Conservation (phyloP, 2,797 vertebrate species). For the Lacerta agilis region DNA sequence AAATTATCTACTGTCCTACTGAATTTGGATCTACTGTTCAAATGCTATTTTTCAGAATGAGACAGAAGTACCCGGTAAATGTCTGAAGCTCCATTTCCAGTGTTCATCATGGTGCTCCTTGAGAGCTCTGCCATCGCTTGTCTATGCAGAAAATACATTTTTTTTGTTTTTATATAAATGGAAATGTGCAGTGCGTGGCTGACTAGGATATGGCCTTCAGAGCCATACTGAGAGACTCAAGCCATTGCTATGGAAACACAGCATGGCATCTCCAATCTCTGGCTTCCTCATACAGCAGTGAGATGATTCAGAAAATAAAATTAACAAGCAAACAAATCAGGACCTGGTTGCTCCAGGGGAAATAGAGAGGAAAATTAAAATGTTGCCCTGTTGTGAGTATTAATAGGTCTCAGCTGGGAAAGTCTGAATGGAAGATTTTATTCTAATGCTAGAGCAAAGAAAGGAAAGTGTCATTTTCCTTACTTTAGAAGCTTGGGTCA, state of each 20-base stretch:
- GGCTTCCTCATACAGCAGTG: slow-evolving; percentile 56
- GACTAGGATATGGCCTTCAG: slow-evolving; percentile 60
- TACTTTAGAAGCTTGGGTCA: neutral
- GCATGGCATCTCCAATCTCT: slow-evolving; percentile 60
- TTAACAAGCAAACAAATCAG: slow-evolving; percentile 46
- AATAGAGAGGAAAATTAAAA: slow-evolving; percentile 39
- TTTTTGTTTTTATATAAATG: neutral
- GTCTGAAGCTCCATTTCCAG: slow-evolving; percentile 13
- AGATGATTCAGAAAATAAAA: slow-evolving; percentile 55
- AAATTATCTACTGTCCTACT: neutral
- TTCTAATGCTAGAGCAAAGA: neutral
- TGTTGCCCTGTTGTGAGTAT: slow-evolving; percentile 28
- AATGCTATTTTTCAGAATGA: neutral
- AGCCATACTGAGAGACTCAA: slow-evolving; percentile 65
- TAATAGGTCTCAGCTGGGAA: slow-evolving; percentile 23
- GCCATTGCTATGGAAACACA: slow-evolving; percentile 76
- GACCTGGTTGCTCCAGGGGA: slow-evolving; percentile 23
- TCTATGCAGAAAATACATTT: neutral
- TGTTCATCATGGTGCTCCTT: neutral
- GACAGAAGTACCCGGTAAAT: neutral
- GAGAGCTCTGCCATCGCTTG: neutral
- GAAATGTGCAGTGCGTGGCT: slow-evolving; percentile 26
- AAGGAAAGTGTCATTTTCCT: neutral
- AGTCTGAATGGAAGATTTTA: slow-evolving; percentile 38
- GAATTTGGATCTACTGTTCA: neutral